Evolutionary conservation across 2,888 invertebrate genomes (phyloP), one percentile per base, ranked within the genome.

Genomic region (Leptinotarsa haldemani): DNA sequence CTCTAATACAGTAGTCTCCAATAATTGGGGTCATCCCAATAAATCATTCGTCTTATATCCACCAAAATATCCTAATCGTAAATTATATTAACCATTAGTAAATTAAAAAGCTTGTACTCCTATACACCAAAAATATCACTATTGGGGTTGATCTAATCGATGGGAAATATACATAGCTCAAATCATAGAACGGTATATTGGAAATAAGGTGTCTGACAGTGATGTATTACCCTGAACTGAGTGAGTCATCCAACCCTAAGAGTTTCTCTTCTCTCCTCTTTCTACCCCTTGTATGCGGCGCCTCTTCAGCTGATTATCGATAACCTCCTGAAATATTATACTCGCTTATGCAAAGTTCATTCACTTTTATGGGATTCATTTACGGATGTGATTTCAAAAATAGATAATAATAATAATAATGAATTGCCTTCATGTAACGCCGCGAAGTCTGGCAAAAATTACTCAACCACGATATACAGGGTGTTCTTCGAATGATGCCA

Each of bases 131-230:
- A 58, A 65, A 76, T 74, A 75, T 74, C 68, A 73, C 70, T 74
- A 75, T 61, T 70, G 74, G 71, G 72, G 78, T 75, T 79, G 80
- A 83, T 83, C 82, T 82, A 83, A 83, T 79, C 82, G 83, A 84
- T 83, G 85, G 81, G 85, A 85, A 85, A 86, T 86, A 86, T 86
- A 86, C 85, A 86, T 86, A 86, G 85, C 85, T 85, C 85, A 86
- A 85, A 86, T 86, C 86, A 86, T 86, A 85, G 86, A 85, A 84
- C 84, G 83, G 83, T 83, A 86, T 86, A 86, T 86, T 86, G 85
- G 86, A 86, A 86, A 86, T 86, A 86, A 86, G 87, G 87, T 86
- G 85, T 86, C 84, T 87, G 87, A 87, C 87, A 86, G 81, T 87
- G 87, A 87, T 86, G 86, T 84, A 87, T 87, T 85, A 80, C 76